Percentiles rank a stretch among this genome's conserved stretches.
These are phyloP conservation scores for Lepeophtheirus nordmannii DNA, from an alignment of 2,888 invertebrate species.

Conservation along the genomic window DNA sequence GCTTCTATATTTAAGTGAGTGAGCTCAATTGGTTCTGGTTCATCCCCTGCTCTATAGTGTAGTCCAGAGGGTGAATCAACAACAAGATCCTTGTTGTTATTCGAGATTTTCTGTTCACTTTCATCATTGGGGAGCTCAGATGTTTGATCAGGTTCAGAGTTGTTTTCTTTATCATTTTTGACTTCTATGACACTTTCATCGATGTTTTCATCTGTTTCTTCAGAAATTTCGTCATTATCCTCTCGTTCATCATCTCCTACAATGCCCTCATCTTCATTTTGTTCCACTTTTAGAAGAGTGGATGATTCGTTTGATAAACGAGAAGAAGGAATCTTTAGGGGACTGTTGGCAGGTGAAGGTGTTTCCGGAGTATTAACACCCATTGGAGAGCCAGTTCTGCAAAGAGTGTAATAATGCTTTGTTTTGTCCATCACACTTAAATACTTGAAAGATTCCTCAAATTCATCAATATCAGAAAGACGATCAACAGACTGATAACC, in stretches of 20 bases:
- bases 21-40: conserved; percentile 69
- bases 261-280: conserved; percentile 7
- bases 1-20: conserved; percentile 73
- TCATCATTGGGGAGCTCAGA: neutral
- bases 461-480: conserved; percentile 21
- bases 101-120: neutral
- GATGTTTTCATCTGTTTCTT: too few relatives aligned
- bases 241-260: conserved; percentile 8
- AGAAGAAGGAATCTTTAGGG: neutral
- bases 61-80: conserved; percentile 31
- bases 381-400: conserved; percentile 14
- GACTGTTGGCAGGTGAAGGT: neutral
- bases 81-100: conserved; percentile 4
- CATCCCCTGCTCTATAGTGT: conserved; percentile 60
- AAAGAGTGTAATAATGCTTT: conserved; percentile 24
- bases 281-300: neutral
- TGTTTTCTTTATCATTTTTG: too few relatives aligned
- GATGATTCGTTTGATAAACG: neutral
- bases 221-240: neutral
- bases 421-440: conserved; percentile 23
- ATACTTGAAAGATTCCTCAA: conserved; percentile 21
- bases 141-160: too few relatives aligned
- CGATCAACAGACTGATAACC: conserved; percentile 24
- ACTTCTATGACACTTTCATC: too few relatives aligned
- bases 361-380: neutral